phyloP scores from a whole-genome alignment of 1,140 invertebrate genomes.

The Meloidogyne hapla region DNA sequence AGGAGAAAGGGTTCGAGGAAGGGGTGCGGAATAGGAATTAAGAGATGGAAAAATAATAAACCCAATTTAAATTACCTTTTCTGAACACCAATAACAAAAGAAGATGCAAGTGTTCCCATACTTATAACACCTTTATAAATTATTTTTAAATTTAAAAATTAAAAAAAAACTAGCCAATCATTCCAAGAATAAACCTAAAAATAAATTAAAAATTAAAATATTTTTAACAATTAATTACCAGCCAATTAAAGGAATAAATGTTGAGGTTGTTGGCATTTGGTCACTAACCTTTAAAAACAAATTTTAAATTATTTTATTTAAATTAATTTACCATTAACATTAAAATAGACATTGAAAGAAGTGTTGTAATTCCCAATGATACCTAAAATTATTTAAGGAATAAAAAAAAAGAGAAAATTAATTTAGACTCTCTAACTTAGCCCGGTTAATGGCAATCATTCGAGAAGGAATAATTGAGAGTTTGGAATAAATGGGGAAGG shows the following conservation, averaged over 20 bases:
- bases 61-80: constrained; percentile 32
- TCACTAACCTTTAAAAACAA: constrained; percentile 45
- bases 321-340: constrained; percentile 55
- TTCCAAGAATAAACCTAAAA: constrained; percentile 61
- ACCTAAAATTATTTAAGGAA: constrained; percentile 12
- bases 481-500: too few relatives aligned
- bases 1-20: too few relatives aligned
- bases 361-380: constrained; percentile 54
- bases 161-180: constrained; percentile 50
- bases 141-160: background rate
- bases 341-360: constrained; percentile 62
- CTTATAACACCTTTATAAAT: constrained; percentile 43
- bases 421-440: too few relatives aligned
- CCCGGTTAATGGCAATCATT: too few relatives aligned
- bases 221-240: constrained; percentile 23
- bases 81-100: constrained; percentile 60
- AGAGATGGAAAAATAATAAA: too few relatives aligned
- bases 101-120: constrained; percentile 59
- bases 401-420: too few relatives aligned
- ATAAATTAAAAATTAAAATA: constrained; percentile 27
- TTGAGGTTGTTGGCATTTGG: constrained; percentile 63
- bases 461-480: too few relatives aligned
- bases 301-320: constrained; percentile 2
- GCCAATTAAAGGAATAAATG: constrained; percentile 58
- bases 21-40: too few relatives aligned